Evolutionary conservation across 2,797 vertebrate species (phyloP), one percentile per base, ranked within the genome.

Genomic region (Muscicapa striata): DNA sequence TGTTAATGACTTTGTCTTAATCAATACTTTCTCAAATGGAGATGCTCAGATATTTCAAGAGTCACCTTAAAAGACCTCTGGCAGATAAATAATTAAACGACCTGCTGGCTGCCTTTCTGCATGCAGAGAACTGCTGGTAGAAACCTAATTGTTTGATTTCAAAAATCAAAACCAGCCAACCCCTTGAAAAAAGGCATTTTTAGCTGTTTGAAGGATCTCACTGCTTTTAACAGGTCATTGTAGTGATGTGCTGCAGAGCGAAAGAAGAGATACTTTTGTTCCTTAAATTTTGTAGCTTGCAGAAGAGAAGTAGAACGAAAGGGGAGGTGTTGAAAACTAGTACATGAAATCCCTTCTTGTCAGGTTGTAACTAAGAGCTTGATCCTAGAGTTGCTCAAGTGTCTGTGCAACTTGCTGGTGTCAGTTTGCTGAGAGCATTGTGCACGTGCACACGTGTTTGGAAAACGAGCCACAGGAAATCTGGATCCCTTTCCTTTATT

Each of bases 1-100:
- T 90, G 68, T 93, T 93, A 91, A 89, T 94, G 83, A 94, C 89
- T 96, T 95, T 51, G 80, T 93, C 83, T 90, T 95, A 93, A 97
- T 97, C 96, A 90, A 95, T 96, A 96, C 59, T 80, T 93, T 85
- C 73, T 95, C 84, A 93, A 82, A 94, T 94, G 63, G 70, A 93
- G 69, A 74, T 13, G 13, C 55, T 86, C 69, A 63, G 80, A 61
- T 95, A 94, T 87, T 81, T 87, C 72, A 64, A 22, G 85, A 89
- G 55, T 95, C 73, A 75, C 77, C 87, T 92, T 89, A 93, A 80
- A 89, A 85, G 84, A 78, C 94, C 96, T 87, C 73, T 91, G 86
- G 85, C 74, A 91, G 82, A 92, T 95, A 83, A 96, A 94, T 95
- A 91, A 93, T 95, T 94, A 91, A 94, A 78, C 84, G 45, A 61